Evolutionary conservation across 1,140 invertebrate genomes (phyloP), one percentile per base, ranked within the genome.

Genomic region (Sminthurides bifidus): DNA sequence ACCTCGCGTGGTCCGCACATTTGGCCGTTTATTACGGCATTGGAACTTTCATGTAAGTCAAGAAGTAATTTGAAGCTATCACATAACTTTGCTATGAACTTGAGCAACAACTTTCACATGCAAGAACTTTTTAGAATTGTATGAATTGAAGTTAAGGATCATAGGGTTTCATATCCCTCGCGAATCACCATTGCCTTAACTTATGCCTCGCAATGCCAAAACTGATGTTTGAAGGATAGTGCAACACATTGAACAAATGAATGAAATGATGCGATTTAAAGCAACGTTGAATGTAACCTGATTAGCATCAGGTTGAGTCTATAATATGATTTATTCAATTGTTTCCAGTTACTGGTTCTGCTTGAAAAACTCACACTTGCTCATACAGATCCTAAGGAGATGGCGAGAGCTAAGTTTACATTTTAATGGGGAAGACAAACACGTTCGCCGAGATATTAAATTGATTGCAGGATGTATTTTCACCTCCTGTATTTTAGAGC

Each of bases 401-500:
- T 61, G 59, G 59, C 26, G 46, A 35, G 43, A 57, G 2, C 6
- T 51, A 3, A 23, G 27, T 10, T 21, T 57, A 6, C 37, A 30
- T 15, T 58, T 45, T 46, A 15, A 41, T 23, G 37, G 30, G 30
- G 54, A 51, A 27, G 59, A 61, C 27, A 26, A 12, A 3, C 27
- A 49, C 15, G 23, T 61, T 3, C 30, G 31, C 24, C 51, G 55
- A 6, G 51, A 52, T 52, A 31, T 61, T 2, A 61, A 56, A 19
- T n/a, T 58, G 23, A 54, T 61, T 37, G 46, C 52, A 2, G 48
- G 51, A 3, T 6, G 51, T 2, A 54, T 61, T 30, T 51, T 43
- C 19, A 52, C 52, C 1, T 58, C 59, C 1, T 56, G 55, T 17
- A 56, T 61, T 30, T 40, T 58, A 19, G 59, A 61, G 44, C 56